These are phyloP conservation scores for Autographa gamma DNA, from an alignment of 2,888 invertebrate genomes.

Conservation along the genomic window DNA sequence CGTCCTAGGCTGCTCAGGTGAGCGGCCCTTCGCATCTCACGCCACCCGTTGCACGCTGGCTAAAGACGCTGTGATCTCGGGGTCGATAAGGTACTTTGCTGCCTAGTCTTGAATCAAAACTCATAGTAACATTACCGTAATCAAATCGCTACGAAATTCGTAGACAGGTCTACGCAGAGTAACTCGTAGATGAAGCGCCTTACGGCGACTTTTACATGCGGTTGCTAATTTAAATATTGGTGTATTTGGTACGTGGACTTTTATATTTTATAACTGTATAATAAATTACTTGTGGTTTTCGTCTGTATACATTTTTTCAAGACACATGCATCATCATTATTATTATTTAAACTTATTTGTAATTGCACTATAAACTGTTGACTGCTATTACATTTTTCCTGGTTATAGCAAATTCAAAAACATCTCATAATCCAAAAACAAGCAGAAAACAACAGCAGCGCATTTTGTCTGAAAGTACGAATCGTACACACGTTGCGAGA, in stretches of 20 bases:
- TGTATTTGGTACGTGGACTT: not conserved
- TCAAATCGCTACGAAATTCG: constrained; percentile 57
- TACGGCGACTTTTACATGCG: constrained; percentile 20
- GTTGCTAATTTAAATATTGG: not conserved
- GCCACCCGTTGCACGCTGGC: constrained; percentile 70
- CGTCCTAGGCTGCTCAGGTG: constrained; percentile 84
- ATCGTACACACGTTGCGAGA: constrained; percentile 45
- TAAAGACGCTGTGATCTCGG: constrained; percentile 79
- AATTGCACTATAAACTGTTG: not conserved
- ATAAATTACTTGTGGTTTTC: not conserved
- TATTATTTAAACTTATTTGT: not conserved
- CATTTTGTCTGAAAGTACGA: constrained; percentile 20
- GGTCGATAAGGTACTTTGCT: constrained; percentile 80
- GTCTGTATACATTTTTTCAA: not conserved
- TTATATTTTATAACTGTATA: not conserved
- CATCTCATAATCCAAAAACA: not conserved
- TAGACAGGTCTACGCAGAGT: constrained; percentile 56
- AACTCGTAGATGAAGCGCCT: constrained; percentile 30
- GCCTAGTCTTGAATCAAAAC: constrained; percentile 56
- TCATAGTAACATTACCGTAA: constrained; percentile 34
- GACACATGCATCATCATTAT: not conserved
- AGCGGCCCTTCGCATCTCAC: constrained; percentile 81
- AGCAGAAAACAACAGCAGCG: constrained; percentile 12
- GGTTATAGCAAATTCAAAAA: not conserved
- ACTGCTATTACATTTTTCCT: not conserved